These are phyloP conservation scores for Ammodramus savannarum DNA, from an alignment of 2,113 vertebrate species.

Conservation along the genomic window DNA sequence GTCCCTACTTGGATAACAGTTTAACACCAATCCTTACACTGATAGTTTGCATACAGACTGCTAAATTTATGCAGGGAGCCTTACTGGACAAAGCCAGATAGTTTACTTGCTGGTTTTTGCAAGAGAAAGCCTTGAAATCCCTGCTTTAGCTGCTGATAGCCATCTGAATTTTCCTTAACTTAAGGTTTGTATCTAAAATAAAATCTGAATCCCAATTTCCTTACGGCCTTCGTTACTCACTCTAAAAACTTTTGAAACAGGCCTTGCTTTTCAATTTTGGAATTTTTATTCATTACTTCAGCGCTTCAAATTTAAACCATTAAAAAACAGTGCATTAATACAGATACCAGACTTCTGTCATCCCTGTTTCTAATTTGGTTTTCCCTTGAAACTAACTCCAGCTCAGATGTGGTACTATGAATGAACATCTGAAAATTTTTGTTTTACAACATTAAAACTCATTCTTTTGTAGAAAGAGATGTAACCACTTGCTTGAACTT, in stretches of 20 bases:
- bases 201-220: neutral
- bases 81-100: neutral
- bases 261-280: neutral
- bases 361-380: neutral
- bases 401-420: accelerated
- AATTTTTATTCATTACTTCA: neutral
- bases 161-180: neutral
- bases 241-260: neutral
- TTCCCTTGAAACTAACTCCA: neutral
- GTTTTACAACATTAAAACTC: neutral
- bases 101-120: neutral
- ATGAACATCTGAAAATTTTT: neutral
- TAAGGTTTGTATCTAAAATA: neutral
- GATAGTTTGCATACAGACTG: constrained; percentile 23
- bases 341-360: neutral
- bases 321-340: neutral
- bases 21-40: constrained; percentile 50
- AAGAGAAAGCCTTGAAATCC: neutral
- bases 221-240: neutral
- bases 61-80: constrained; percentile 8
- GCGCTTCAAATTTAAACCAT: neutral
- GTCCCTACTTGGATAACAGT: constrained; percentile 53
- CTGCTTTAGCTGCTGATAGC: neutral
- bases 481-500: neutral
- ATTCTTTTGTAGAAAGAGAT: neutral